phyloP scores from a whole-genome alignment of 1,140 invertebrate genomes.

The Sesamia nonagrioides region DNA sequence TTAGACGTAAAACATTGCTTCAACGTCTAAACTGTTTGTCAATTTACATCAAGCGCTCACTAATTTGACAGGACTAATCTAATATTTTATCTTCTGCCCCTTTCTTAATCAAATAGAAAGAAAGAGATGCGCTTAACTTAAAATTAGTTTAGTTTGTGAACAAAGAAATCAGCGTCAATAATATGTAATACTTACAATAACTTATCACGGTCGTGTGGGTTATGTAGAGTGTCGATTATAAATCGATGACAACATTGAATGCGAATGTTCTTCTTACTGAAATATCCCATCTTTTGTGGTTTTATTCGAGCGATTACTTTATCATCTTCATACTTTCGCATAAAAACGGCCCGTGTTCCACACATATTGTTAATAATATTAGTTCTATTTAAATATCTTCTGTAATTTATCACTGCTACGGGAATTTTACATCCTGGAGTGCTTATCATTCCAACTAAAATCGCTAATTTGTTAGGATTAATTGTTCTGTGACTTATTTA shows the following conservation, averaged over 20 bases:
- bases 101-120: too few species aligned
- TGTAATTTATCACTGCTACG: constrained; percentile 62
- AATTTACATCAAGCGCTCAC: too few species aligned
- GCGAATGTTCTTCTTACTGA: constrained; percentile 58
- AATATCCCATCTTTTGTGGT: constrained; percentile 59
- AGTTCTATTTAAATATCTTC: constrained; percentile 55
- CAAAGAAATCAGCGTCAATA: not conserved
- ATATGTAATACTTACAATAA: constrained; percentile 5
- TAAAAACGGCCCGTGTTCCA: constrained; percentile 69
- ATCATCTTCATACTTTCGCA: constrained; percentile 62
- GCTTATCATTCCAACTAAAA: constrained; percentile 64
- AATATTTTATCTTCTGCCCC: too few species aligned
- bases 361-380: constrained; percentile 58
- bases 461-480: too few species aligned
- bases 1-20: too few species aligned
- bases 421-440: constrained; percentile 77
- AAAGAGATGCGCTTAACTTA: too few species aligned
- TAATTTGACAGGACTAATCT: too few species aligned
- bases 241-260: constrained; percentile 75
- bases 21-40: too few species aligned
- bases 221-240: constrained; percentile 46
- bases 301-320: constrained; percentile 65
- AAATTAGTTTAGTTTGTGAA: too few species aligned
- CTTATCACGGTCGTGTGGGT: not conserved
- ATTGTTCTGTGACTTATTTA: too few species aligned